A percentile compares a stretch with the other conserved stretches of the same genome.
phyloP scores from a whole-genome alignment of 1,140 invertebrate genomes.

The honey bee (Apis mellifera) region DNA sequence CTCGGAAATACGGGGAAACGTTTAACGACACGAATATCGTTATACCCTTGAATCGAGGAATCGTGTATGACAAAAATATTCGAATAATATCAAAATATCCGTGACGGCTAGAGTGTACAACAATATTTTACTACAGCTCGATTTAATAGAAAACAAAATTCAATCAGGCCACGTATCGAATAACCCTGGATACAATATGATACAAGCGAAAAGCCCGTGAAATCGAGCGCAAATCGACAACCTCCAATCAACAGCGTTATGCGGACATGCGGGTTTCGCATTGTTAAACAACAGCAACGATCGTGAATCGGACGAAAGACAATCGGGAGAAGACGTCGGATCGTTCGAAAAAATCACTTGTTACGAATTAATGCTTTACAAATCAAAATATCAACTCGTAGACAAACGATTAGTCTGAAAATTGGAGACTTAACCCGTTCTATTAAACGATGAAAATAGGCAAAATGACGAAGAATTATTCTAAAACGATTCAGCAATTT shows the following conservation, averaged over 20 bases:
- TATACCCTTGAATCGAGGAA: not conserved
- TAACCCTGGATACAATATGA: constrained; percentile 7
- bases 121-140: not conserved
- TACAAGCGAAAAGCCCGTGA: not conserved
- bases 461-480: too few relatives aligned
- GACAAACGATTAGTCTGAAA: too few relatives aligned
- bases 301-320: not conserved
- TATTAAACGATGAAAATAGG: too few relatives aligned
- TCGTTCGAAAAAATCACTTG: not conserved
- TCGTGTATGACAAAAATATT: constrained; percentile 2
- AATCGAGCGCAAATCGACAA: not conserved
- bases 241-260: not conserved
- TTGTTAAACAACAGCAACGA: not conserved
- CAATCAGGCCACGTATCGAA: constrained; percentile 1
- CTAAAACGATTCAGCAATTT: too few relatives aligned
- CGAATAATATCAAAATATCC: constrained; percentile 9
- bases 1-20: not conserved
- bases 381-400: too few relatives aligned
- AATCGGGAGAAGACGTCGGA: not conserved
- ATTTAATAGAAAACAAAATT: constrained; percentile 30
- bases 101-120: not conserved
- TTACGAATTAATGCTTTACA: not conserved
- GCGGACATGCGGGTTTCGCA: too few relatives aligned
- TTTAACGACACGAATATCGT: not conserved
- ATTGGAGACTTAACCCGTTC: too few relatives aligned